Evolutionary conservation across 2,113 vertebrate genomes (phyloP).

Genomic region (Zosterops lateralis): DNA sequence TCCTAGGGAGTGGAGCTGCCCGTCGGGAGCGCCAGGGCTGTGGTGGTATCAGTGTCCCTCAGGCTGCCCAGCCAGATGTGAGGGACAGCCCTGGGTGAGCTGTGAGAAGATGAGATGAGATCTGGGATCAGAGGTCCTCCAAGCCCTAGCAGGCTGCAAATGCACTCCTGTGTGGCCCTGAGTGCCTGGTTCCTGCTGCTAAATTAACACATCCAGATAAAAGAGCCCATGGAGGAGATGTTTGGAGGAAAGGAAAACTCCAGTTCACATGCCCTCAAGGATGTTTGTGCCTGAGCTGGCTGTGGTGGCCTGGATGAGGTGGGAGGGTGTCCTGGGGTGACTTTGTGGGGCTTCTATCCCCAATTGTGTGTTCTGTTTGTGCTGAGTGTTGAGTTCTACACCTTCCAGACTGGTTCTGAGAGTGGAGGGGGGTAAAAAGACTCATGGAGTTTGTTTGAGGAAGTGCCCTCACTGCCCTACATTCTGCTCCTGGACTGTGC

Average conservation of each 20-base stretch:
- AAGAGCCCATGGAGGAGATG: neutral
- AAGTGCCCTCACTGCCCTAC: too few relatives aligned
- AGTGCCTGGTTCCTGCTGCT: neutral
- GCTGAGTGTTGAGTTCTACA: neutral
- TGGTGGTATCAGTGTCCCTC: neutral
- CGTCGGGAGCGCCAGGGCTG: neutral
- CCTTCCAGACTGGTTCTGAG: neutral
- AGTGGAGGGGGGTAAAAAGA: neutral
- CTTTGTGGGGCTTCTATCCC: neutral
- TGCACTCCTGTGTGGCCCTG: neutral
- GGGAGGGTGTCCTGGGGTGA: too few relatives aligned
- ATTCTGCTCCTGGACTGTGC: too few relatives aligned
- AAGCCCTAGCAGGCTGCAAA: neutral
- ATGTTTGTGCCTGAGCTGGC: neutral
- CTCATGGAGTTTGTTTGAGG: neutral
- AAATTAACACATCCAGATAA: neutral
- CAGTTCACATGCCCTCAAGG: rapidly evolving
- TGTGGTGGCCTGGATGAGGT: neutral
- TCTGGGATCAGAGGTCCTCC: neutral
- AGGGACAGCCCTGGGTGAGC: neutral
- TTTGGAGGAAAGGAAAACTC: neutral
- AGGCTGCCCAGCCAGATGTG: neutral
- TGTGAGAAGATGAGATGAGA: neutral
- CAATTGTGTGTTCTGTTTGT: neutral
- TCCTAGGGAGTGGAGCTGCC: neutral